These are phyloP conservation scores for Sepioteuthis lessoniana DNA, from an alignment of 2,888 invertebrate species.

Conservation along the genomic window DNA sequence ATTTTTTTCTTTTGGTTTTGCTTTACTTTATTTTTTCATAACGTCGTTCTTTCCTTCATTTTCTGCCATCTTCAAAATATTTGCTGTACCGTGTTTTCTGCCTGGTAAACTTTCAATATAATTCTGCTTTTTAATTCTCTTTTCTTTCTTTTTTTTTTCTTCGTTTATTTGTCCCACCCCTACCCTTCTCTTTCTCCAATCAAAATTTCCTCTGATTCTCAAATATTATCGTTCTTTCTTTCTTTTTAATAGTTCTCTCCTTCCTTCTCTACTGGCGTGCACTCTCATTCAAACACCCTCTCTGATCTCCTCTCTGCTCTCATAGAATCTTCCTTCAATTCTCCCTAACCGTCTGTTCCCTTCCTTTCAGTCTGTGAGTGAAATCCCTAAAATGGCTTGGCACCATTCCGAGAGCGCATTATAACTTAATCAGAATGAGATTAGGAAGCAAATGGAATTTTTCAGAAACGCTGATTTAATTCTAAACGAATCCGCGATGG, in stretches of 20 bases:
- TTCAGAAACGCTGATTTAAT: conserved; percentile 33
- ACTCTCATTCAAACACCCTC: neutral
- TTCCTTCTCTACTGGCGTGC: neutral
- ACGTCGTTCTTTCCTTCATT: no score
- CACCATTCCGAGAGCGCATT: conserved; percentile 14
- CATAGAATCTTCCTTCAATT: neutral
- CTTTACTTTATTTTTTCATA: no score
- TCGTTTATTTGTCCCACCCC: no score
- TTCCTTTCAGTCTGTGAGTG: neutral
- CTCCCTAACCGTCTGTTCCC: neutral
- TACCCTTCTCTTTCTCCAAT: neutral
- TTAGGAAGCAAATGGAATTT: conserved; percentile 33
- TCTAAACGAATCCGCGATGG: neutral
- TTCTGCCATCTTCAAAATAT: no score
- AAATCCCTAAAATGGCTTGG: conserved; percentile 33
- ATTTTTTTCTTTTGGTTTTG: no score
- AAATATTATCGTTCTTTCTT: neutral
- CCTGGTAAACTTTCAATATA: neutral
- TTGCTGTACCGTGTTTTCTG: no score
- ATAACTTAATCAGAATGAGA: conserved; percentile 23
- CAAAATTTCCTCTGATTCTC: neutral
- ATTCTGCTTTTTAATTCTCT: no score
- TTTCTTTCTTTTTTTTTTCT: no score
- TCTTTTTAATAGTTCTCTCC: neutral
- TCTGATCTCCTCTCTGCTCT: neutral